Evolutionary conservation across 2,113 vertebrate genomes (phyloP).

Genomic region (Rissa tridactyla): DNA sequence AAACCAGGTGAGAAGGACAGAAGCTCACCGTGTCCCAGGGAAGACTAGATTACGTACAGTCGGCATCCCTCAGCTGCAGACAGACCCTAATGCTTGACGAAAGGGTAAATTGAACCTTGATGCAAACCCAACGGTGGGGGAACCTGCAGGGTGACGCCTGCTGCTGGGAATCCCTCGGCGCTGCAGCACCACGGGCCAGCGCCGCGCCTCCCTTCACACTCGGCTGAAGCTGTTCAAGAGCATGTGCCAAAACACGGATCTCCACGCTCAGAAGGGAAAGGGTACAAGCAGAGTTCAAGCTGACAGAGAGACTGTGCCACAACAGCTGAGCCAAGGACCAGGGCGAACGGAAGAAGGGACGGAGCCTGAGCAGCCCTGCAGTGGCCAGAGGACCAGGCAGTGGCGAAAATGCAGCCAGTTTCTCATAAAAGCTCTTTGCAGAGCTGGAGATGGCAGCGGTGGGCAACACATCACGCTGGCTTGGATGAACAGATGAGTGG

Average conservation of each 20-base stretch:
- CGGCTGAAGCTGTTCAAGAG: neutral
- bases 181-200: neutral
- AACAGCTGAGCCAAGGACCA: neutral
- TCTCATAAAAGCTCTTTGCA: neutral
- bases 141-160: neutral
- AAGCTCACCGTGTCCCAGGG: neutral
- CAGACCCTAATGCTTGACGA: neutral
- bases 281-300: neutral
- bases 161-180: neutral
- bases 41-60: neutral
- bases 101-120: neutral
- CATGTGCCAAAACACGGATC: slow-evolving; percentile 15
- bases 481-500: neutral
- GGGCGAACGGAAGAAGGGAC: neutral
- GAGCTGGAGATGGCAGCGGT: neutral
- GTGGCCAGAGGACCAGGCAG: neutral
- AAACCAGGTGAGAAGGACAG: neutral
- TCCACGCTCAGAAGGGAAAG: neutral
- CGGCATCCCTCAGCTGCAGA: neutral
- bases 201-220: neutral
- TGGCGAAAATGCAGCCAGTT: neutral
- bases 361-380: neutral
- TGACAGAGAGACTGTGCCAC: neutral
- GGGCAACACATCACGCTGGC: neutral
- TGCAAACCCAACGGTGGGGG: neutral